Conservation (phyloP, 1,140 invertebrate species). For the Leptopilina boulardi region DNA sequence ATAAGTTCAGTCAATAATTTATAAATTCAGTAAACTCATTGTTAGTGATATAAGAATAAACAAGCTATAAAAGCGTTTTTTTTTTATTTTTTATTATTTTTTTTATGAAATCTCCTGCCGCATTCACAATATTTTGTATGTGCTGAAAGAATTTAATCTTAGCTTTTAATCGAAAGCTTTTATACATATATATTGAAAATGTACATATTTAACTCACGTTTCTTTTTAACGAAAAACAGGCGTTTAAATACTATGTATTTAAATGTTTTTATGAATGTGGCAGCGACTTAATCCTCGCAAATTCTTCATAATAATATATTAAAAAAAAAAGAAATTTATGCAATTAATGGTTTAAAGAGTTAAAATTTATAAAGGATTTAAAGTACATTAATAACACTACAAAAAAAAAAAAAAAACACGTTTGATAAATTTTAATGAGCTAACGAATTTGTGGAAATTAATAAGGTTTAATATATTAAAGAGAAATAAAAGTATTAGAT, state of each 20-base stretch:
- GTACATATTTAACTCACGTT: slow-evolving; percentile 2
- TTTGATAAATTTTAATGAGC: slow-evolving; percentile 15
- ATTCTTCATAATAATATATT: background rate
- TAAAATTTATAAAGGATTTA: slow-evolving; percentile 29
- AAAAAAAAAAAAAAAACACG: background rate
- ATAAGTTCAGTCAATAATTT: background rate
- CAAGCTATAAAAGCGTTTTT: background rate
- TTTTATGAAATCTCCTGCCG: slow-evolving; percentile 14
- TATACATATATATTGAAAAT: background rate
- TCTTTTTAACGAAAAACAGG: background rate
- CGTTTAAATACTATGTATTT: background rate
- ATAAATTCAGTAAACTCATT: no score
- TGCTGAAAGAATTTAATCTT: background rate
- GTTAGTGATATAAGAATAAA: slow-evolving; percentile 1
- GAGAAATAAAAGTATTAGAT: slow-evolving; percentile 34
- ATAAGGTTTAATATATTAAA: background rate
- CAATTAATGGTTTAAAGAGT: slow-evolving; percentile 41
- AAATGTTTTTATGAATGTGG: slow-evolving; percentile 2
- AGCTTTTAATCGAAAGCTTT: background rate
- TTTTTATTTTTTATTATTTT: background rate
- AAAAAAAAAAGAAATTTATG: slow-evolving; percentile 10
- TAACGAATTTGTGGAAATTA: slow-evolving; percentile 23
- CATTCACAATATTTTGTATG: slow-evolving; percentile 18
- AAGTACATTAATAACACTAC: background rate
- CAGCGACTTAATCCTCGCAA: slow-evolving; percentile 16